Percentiles rank a stretch among this genome's conserved stretches.
Evolutionary conservation across 2,113 vertebrate species (phyloP).

Genomic region (Pithys albifrons): DNA sequence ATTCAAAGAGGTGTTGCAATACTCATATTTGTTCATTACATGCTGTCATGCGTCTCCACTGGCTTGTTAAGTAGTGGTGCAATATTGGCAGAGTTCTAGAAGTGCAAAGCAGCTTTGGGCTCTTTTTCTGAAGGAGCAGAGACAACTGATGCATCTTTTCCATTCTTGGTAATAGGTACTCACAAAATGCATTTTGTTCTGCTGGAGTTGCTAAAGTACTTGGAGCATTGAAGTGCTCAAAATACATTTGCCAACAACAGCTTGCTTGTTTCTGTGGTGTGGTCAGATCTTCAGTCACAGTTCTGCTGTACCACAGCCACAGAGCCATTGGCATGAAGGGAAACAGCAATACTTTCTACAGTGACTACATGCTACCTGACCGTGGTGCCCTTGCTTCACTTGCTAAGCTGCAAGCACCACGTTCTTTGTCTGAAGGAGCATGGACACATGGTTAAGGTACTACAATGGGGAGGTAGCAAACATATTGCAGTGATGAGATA

Average conservation of each 20-base stretch:
- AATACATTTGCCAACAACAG: background rate
- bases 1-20: background rate
- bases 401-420: background rate
- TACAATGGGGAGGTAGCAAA: background rate
- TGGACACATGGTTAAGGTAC: background rate
- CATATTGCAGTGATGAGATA: background rate
- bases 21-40: background rate
- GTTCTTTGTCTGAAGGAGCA: slow-evolving; percentile 1
- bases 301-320: background rate
- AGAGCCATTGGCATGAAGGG: background rate
- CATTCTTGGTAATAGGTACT: background rate
- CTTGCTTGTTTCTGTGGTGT: background rate
- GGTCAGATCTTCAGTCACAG: background rate
- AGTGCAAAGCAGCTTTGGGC: background rate
- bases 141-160: background rate
- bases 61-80: background rate
- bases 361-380: background rate
- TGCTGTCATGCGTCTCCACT: background rate
- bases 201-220: background rate
- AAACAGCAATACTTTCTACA: background rate
- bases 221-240: background rate
- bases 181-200: background rate
- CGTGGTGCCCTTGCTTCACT: slow-evolving; percentile 41
- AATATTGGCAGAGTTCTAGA: background rate
- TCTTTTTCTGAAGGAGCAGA: background rate